phyloP scores from a whole-genome alignment of 2,888 invertebrate species.

The Octonoba sinensis region DNA sequence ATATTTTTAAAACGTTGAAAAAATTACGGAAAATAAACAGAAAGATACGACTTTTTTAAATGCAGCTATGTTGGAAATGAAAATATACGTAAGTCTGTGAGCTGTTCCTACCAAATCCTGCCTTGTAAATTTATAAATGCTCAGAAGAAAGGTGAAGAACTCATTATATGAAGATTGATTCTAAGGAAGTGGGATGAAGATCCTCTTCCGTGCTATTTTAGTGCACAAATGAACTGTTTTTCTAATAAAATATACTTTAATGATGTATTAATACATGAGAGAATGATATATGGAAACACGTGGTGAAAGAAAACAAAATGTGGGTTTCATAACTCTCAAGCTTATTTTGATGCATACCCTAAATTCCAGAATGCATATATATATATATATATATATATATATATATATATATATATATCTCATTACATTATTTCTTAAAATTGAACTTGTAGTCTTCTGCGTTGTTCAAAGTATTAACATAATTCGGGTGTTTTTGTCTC shows the following conservation, averaged over 20 bases:
- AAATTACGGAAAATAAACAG: too few relatives aligned
- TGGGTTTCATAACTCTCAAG: slow-evolving; percentile 20
- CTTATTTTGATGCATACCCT: not conserved
- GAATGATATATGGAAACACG: not conserved
- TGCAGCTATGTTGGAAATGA: too few relatives aligned
- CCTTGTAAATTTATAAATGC: slow-evolving; percentile 47
- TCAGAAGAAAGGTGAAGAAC: slow-evolving; percentile 26
- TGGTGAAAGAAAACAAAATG: not conserved
- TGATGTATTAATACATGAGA: too few relatives aligned
- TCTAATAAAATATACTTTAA: slow-evolving; percentile 10
- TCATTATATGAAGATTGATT: slow-evolving; percentile 1
- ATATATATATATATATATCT: too few relatives aligned
- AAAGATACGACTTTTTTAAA: too few relatives aligned
- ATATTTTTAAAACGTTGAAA: too few relatives aligned
- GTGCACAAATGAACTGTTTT: slow-evolving; percentile 49
- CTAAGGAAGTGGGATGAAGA: not conserved
- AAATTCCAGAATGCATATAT: too few relatives aligned
- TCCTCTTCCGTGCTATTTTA: slow-evolving; percentile 46
- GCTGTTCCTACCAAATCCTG: slow-evolving; percentile 21
- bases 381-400: too few relatives aligned
- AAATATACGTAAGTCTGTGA: slow-evolving; percentile 12
- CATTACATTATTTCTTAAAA: too few relatives aligned
- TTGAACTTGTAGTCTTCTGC: too few relatives aligned
- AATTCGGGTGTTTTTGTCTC: too few relatives aligned
- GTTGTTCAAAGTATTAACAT: too few relatives aligned